Conservation (phyloP, 2,113 vertebrate species). For the Tretioscincus oriximinensis region DNA sequence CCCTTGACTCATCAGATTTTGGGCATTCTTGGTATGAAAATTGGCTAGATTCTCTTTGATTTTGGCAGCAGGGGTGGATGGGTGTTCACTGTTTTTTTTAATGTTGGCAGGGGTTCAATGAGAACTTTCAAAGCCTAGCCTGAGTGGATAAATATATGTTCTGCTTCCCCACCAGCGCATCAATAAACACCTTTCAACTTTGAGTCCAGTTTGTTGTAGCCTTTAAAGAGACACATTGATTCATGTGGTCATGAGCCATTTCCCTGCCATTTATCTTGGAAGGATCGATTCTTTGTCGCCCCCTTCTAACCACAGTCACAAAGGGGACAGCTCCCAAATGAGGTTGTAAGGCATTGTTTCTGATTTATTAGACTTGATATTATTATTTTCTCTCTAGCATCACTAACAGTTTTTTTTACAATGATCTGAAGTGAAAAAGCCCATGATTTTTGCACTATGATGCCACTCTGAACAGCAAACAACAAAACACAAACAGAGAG, state of each 20-base stretch:
- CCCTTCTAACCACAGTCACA: slow-evolving; percentile 39
- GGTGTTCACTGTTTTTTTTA: slow-evolving; percentile 47
- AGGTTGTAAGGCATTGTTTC: slow-evolving; percentile 21
- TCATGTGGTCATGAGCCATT: slow-evolving; percentile 36
- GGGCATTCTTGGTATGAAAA: slow-evolving; percentile 33
- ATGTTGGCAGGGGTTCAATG: slow-evolving; percentile 35
- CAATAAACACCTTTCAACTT: slow-evolving; percentile 59
- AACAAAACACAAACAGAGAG: neutral
- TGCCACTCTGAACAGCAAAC: neutral
- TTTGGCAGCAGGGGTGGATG: no score
- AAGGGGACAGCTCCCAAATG: slow-evolving; percentile 44
- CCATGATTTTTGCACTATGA: no score
- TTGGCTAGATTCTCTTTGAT: slow-evolving; percentile 16
- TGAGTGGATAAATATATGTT: slow-evolving; percentile 58
- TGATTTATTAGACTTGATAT: slow-evolving; percentile 60
- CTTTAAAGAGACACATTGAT: slow-evolving; percentile 50
- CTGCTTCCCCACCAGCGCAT: neutral
- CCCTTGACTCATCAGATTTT: slow-evolving; percentile 11
- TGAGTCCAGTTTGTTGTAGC: slow-evolving; percentile 33
- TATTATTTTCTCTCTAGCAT: slow-evolving; percentile 25
- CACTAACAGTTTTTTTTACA: neutral
- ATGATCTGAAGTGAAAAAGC: neutral
- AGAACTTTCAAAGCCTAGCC: slow-evolving; percentile 46
- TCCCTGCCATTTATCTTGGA: slow-evolving; percentile 46
- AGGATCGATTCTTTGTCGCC: slow-evolving; percentile 51